Evolutionary conservation across 2,113 vertebrate genomes (phyloP), one percentile per base, ranked within the genome.

Genomic region (Eudorcas thomsonii): DNA sequence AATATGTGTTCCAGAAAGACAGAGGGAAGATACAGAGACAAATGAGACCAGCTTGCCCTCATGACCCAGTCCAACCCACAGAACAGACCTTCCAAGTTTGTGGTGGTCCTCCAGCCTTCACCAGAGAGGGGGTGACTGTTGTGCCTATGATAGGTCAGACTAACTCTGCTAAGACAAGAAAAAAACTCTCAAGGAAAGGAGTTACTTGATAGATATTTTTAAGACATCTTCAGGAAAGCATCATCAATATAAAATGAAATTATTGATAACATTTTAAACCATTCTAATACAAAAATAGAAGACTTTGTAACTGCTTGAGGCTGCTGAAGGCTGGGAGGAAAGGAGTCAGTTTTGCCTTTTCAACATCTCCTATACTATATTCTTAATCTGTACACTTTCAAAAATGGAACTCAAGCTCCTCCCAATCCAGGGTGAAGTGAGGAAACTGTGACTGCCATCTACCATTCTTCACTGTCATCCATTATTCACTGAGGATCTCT

Each of bases 391-490:
- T 92, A 95, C 17, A 92, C 1, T 89, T 91, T 90, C 36, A 93
- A 90, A 91, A 97, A 96, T 48, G 92, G 89, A 90, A 30, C 1
- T 54, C 1, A 2, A 83, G 14, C 84, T 26, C 3, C 28, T 91
- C 3, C 9, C 55, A 5, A 88, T 64, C 77, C 16, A 94, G 85
- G 82, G 67, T 80, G 15, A 36, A 82, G 26, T 54, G 48, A 97
- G 33, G 50, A 78, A 14, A 13, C 55, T 82, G 4, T 62, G 90
- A 87, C 14, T 88, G 90, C 96, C 64, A 67, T n/a, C 96, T 19
- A 77, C 87, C 98, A 87, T 88, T 96, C 94, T 91, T 91, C 17
- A 90, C 30, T 26, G 39, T 48, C 39, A 26, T 26, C 39, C 57
- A 13, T 60, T 80, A 16, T 48, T 80, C 88, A 12, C 14, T 17